Base-by-base conservation (phyloP, 2,888 invertebrate species). In the Nymphalis c-album region DNA sequence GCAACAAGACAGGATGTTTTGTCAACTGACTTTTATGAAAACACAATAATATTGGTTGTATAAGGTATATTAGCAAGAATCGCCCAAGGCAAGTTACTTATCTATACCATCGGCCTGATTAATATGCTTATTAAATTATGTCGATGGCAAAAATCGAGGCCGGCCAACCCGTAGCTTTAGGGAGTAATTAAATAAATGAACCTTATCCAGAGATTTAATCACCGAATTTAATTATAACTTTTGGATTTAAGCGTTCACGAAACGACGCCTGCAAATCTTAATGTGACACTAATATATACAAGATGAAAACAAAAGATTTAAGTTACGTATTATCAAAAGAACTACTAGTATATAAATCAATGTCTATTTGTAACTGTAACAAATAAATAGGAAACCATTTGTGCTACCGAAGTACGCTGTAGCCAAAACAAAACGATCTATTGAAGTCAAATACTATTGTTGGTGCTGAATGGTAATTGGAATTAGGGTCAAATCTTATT, bases 151-250 rank as follows among this genome's bases (percentile, higher is more conserved):
- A 90, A 91, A 87, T 84, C 79, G 82, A 82, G 81, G 64, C 77
- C 78, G 76, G 77, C 80, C 81, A 80, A 82, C 84, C 82, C 90
- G 89, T 92, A 85, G 92, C 92, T 92, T 90, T 88, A 91, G 92
- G 92, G 91, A 92, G 91, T 91, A 92, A 91, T 92, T 92, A 92
- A 88, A 85, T 78, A 87, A 90, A 88, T 88, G 87, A 86, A 85
- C 82, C 84, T 88, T 90, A 91, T 91, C 89, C 82, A 77, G 75
- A 80, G 83, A 87, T 91, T 87, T 88, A 89, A 92, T 91, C 92
- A 88, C 85, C 80, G 84, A 74, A 79, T 83, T 81, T 91, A 91
- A 91, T 91, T 91, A 90, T 87, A 88, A 87, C 85, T 80, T 85
- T 80, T 81, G 82, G 81, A 81, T 78, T 76, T 74, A 84, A 81